Base-by-base conservation (phyloP, 2,113 vertebrate genomes). In the Gorsachius goisagi region DNA sequence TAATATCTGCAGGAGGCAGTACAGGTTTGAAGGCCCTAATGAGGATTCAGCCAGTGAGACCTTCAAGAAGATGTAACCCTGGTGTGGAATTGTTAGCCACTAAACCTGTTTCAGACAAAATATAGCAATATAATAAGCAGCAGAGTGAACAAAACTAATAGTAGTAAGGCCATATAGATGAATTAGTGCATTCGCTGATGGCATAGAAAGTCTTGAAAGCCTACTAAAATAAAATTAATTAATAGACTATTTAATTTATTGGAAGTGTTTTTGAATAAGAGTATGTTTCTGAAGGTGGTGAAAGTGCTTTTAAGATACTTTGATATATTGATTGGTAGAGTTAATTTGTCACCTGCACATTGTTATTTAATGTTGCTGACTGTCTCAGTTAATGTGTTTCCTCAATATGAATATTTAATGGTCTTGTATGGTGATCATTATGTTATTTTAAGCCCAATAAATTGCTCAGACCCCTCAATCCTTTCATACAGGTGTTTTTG, bases 331-430 rank as follows among this genome's bases (percentile, higher is more conserved):
- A 89, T 93, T 96, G 62, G 52, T 94, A 81, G 53, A 95, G 58
- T 88, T 92, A 89, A 94, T 97, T 96, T 96, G 66, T 96, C 94
- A 96, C 85, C 71, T 88, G 49, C 59, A 75, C 71, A 85, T 94
- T 72, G 90, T 95, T 97, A 95, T 96, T 97, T 97, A 95, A 96
- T 93, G 50, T 79, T 88, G 39, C 82, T 96, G 86, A 52, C 79
- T 94, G 67, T 84, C 53, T 96, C 69, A 74, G 85, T 89, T 96
- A 97, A 93, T 95, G 74, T 68, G 77, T 91, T 96, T 91, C 69
- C 73, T 83, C 73, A 66, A 82, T 89, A 85, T 85, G 68, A 95
- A 93, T 96, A 87, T 94, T 96, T 96, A 96, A 96, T 88, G 17
- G 64, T 77, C 72, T 73, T 77, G 27, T 81, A 53, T 73, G 62